Base-by-base conservation (phyloP, 1,140 invertebrate genomes). In the Oreohelix idahoensis region DNA sequence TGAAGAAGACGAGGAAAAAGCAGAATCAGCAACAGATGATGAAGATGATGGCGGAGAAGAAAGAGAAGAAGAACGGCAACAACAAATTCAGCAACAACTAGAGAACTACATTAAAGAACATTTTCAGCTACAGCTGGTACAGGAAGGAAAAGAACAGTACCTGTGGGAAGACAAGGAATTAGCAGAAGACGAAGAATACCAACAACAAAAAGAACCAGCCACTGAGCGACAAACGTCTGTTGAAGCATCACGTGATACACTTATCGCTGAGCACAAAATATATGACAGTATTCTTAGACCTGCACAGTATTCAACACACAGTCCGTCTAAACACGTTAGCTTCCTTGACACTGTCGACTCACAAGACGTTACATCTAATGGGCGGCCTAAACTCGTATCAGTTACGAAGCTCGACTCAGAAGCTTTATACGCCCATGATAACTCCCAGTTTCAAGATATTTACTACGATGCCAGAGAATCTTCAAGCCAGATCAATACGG, bases 401-500 rank as follows among this genome's bases (percentile, higher is more conserved):
- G 10, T 73, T 39, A 73, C 8, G 38, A 20, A 73, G 20, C 10
- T 5, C 1, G 36, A 73, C 8, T 23, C 71, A 4, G 38, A 73
- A 42, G 23, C 42, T 26, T 73, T 73, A 15, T 73, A 73, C 38
- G 39, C 71, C 26, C 8, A 42, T 26, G 71, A 73, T 23, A 73
- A 73, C 71, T 73, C 71, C 1, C 36, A 39, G 36, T 73, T 73
- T 73, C 36, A 73, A n/a, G 71, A 73, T 13, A 42, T 73, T 1
- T 42, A 73, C n/a, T 73, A 42, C n/a, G 71, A 73, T 45, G 71
- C 71, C 11, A 73, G 42, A 39, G 71, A 42, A 20, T 58, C 53
- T 23, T 20, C 26, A 23, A 66, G 63, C 8, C n/a, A 66, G 5
- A 58, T 5, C 23, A 26, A 58, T 23, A 26, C 51, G 20, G 51